phyloP scores from a whole-genome alignment of 2,113 vertebrate genomes.

The Numenius arquata region DNA sequence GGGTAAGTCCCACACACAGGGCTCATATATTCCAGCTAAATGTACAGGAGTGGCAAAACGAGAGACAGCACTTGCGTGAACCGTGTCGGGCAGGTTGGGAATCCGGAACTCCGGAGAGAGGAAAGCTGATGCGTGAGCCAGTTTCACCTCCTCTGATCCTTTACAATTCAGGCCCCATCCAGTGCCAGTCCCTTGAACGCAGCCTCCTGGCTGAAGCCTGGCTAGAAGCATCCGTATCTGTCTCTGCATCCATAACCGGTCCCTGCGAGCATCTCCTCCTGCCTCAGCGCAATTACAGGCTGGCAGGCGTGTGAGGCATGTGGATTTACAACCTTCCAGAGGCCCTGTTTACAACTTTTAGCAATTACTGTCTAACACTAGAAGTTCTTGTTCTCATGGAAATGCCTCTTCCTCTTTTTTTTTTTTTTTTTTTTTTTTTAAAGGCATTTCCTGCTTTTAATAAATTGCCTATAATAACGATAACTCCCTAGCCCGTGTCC shows the following conservation, averaged over 20 bases:
- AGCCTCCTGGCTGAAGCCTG: background rate
- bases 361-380: slow-evolving; percentile 20
- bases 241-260: background rate
- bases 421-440: background rate
- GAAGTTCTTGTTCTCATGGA: slow-evolving; percentile 28
- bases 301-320: background rate
- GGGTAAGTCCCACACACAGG: background rate
- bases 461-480: background rate
- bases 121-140: background rate
- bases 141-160: background rate
- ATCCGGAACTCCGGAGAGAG: background rate
- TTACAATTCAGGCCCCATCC: background rate
- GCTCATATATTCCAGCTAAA: background rate
- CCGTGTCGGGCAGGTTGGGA: background rate
- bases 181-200: background rate
- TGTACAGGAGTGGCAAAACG: background rate
- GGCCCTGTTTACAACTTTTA: slow-evolving; percentile 31
- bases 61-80: slow-evolving; percentile 5
- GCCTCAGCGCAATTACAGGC: background rate
- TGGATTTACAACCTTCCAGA: slow-evolving; percentile 41
- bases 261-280: background rate
- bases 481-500: background rate
- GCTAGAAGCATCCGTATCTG: background rate
- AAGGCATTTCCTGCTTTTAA: slow-evolving; percentile 41
- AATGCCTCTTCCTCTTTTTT: slow-evolving; percentile 17